Evolutionary conservation across 2,888 invertebrate species (phyloP), one percentile per base, ranked within the genome.

Genomic region (Leuctra nigra): DNA sequence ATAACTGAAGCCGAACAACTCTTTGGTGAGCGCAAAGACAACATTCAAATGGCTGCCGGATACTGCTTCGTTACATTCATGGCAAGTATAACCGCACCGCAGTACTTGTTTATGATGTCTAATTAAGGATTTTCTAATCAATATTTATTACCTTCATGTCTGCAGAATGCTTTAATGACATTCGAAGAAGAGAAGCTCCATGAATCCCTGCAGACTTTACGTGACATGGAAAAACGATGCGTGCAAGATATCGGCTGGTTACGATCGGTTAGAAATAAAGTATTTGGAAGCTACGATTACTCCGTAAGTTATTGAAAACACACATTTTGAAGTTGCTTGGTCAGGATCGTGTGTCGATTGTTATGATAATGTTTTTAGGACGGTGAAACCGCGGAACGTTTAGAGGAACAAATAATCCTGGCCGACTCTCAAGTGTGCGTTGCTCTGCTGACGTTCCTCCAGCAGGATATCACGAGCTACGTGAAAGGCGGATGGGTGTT

Each of bases 401-500:
- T 84, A 58, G 83, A 83, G 68, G 76, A 79, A 41, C 82, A 83
- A 67, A 81, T 85, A 24, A 80, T 83, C 18, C 69, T 83, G 36
- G 84, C 84, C 0, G 85, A 86, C 66, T 77, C 80, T 9, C 77
- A 83, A 65, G 77, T 84, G 9, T 83, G 81, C 65, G 73, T 80
- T 48, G 82, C 84, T 1, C 77, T 83, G 52, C 70, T 86, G 36
- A 80, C 80, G 16, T 78, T 84, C 64, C 72, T 83, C 13, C 81
- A 82, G 62, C 82, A 83, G 67, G 84, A 84, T 66, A 70, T 84
- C 46, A 74, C 80, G 2, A 79, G 82, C 11, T 73, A 72, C 61
- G 76, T 85, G 53, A 80, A 77, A 63, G 83, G 82, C 1, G 82
- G 83, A 9, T 84, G 84, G 83, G 76, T 80, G 58, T 70, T 86